Evolutionary conservation across 2,888 invertebrate genomes (phyloP), one percentile per base, ranked within the genome.

Genomic region (Drosophila lutescens): DNA sequence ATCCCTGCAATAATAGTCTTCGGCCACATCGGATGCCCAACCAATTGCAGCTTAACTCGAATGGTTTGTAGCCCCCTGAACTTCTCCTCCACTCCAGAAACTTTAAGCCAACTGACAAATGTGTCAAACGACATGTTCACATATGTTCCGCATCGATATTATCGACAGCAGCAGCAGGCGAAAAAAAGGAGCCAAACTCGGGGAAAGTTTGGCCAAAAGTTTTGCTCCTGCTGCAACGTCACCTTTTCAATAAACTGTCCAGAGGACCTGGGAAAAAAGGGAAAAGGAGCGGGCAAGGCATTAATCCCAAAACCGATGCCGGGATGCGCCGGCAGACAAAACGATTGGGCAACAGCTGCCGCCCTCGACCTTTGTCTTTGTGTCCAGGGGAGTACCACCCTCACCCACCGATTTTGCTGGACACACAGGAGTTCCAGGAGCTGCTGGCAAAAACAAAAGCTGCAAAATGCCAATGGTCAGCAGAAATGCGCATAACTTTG

Each of bases 51-150:
- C 69, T 46, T 34, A 17, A 54, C 68, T 38, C 32, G 54, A 46
- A 40, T 32, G 67, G 4, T 38, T 32, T 10, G 7, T 34, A 30
- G 8, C 36, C 30, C 13, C 32, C 61, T 4, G 17, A 5, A 12
- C 9, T 41, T 12, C 40, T 38, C 49, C 40, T 40, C n/a, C 17
- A 5, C 26, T 10, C 9, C 34, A 17, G 9, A 47, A 54, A 59
- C 74, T 84, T 78, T 76, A 86, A 88, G 89, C 70, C 83, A 87
- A 74, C 89, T 85, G 84, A 88, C 89, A 81, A 85, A 85, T 87
- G 89, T 89, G 89, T 89, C 84, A 89, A 89, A 89, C 76, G 84
- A 88, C 84, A 75, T 85, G 84, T 85, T 85, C 84, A 85, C 84
- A 85, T 85, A 85, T 85, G 84, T 85, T 85, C 71, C 87, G 60